Evolutionary conservation across 1,140 invertebrate genomes (phyloP).

Genomic region (Proales similis): DNA sequence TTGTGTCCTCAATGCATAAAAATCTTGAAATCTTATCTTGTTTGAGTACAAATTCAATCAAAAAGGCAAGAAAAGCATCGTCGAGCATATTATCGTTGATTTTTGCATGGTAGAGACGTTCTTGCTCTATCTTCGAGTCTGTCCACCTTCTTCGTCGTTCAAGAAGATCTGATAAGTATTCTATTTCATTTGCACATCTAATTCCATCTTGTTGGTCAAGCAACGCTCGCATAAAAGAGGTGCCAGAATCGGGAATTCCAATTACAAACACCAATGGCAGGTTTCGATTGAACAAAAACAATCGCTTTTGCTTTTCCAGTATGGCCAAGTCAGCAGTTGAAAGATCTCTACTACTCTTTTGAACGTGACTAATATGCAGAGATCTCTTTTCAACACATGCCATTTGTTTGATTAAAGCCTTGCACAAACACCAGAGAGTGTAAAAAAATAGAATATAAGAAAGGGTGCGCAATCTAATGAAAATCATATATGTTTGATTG

Average conservation of each 20-base stretch:
- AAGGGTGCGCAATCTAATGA: no score
- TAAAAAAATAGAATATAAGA: no score
- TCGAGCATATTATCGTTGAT: constrained; percentile 24
- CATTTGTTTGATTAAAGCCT: no score
- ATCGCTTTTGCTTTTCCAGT: constrained; percentile 3
- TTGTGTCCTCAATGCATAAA: constrained; percentile 96
- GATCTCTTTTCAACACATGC: no score
- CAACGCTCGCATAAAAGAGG: constrained; percentile 92
- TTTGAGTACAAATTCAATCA: constrained; percentile 15
- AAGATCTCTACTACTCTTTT: no score
- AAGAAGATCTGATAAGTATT: constrained; percentile 69
- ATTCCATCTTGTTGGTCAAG: constrained; percentile 93
- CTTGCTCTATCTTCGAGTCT: constrained; percentile 4
- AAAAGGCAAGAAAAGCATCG: constrained; percentile 15
- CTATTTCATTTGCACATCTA: constrained; percentile 91
- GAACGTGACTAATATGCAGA: no score
- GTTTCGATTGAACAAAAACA: constrained; percentile 6
- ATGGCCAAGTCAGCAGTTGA: no score
- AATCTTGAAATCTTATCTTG: constrained; percentile 82
- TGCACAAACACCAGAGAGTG: no score
- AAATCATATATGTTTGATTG: no score
- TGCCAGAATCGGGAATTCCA: constrained; percentile 88
- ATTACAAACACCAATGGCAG: constrained; percentile 67
- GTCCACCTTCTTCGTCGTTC: constrained; percentile 4
- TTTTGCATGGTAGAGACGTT: constrained; percentile 18